Base-by-base conservation (phyloP, 2,113 vertebrate genomes). In the Antechinus stuartii region DNA sequence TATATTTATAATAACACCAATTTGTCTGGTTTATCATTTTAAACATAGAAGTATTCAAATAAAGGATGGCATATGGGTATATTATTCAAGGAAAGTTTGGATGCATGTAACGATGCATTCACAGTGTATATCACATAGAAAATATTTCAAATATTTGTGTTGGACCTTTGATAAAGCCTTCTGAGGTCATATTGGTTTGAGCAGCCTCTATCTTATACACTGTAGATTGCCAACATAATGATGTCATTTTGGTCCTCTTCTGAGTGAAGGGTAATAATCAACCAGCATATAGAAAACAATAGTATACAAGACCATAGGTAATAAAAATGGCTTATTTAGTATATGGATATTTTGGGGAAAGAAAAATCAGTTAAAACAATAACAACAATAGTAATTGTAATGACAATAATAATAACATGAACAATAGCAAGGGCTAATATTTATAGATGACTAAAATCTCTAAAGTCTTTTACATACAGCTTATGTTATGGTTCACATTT, bases 1-100 rank as follows among this genome's bases (percentile, higher is more conserved):
- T 91, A 76, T 0, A 25, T 89, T 84, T 92, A 1, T 93, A 90
- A 95, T 89, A 90, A 92, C 93, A 96, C 56, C 52, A 26, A 47
- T 50, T 10, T 49, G 10, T 30, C 47, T 49, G 49, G 11, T 0
- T 46, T 90, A 52, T 90, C n/a, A 90, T 50, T 90, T 46, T 49
- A 50, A 52, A 16, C 2, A 50, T 50, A 90, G 27, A 27, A 1
- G 24, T 90, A 11, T 1, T 50, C 50, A 49, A 90, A 50, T 25
- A 84, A 7, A 84, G 19, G 35, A 76, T n/a, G 19, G 16, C 6
- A 76, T 76, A 22, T 76, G 35, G 5, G 1, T 23, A 22, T 42
- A 23, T 84, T 84, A 42, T 84, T 84, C 68, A 42, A 84, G 68
- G 6, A 84, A 19, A 16, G 2, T 23, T 84, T 84, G n/a, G 68